Evolutionary conservation across 2,797 vertebrate species (phyloP).

Genomic region (Poliocrania exsul): DNA sequence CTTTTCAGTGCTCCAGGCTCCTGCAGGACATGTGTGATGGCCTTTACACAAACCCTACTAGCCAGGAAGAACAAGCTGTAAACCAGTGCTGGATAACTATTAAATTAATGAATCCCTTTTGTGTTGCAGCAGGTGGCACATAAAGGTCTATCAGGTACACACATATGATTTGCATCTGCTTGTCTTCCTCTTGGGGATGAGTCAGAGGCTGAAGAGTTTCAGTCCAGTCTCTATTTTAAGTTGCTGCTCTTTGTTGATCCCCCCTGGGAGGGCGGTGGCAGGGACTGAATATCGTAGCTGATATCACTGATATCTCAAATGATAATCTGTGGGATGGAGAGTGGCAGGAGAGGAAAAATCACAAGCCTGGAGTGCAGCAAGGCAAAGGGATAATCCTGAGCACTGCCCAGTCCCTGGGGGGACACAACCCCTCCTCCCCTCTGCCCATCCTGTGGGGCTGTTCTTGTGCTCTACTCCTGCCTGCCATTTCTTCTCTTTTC

Average conservation of each 20-base stretch:
- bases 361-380: not conserved
- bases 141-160: not conserved
- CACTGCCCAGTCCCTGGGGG: not conserved
- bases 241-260: not conserved
- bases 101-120: not conserved
- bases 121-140: not conserved
- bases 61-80: not conserved
- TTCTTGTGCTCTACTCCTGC: not conserved
- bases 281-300: not conserved
- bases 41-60: not conserved
- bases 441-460: not conserved
- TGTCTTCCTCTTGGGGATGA: not conserved
- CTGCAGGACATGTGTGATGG: not conserved
- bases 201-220: not conserved
- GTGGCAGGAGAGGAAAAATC: not conserved
- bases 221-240: not conserved
- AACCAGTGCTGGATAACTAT: not conserved
- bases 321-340: not conserved
- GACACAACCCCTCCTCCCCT: not conserved
- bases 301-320: not conserved
- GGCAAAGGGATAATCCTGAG: not conserved
- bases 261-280: not conserved
- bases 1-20: not conserved
- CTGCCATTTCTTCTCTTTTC: rapidly evolving
- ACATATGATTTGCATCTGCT: not conserved